Evolutionary conservation across 2,113 vertebrate species (phyloP), one percentile per base, ranked within the genome.

Genomic region (Capreolus pygargus): DNA sequence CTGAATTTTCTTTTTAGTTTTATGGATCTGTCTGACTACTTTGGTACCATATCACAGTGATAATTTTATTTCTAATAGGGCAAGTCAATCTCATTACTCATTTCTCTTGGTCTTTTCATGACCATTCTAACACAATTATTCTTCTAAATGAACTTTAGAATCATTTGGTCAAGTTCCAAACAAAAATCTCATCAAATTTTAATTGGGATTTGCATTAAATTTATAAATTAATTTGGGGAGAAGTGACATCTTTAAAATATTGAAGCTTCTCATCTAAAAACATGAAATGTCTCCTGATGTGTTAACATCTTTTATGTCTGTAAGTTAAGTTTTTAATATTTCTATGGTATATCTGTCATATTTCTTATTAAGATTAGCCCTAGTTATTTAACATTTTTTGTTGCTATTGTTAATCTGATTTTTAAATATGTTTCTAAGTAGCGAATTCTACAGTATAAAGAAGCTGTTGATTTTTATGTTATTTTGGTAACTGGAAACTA

Each of bases 181-280:
- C 86, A 98, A 97, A 98, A 98, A 98, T 98, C 98, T 98, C 98
- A 98, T 98, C 97, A 97, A 98, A 98, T 93, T 98, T 98, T 98
- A 98, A 98, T 98, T 98, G 97, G 89, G 78, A 97, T 97, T 97
- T 97, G 86, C 95, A 93, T 98, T 98, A 97, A 97, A 97, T 94
- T 43, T 97, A 96, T 96, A 97, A 97, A 96, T 98, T 98, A 98
- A 98, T 97, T 97, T 97, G 86, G 57, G n/a, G 25, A 86, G 43
- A 97, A 98, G 93, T 97, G 97, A 90, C 97, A 97, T 92, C 17
- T 97, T 95, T 97, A 96, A 97, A 95, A 97, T 95, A 98, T 97
- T 86, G 91, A 96, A 58, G 28, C 85, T 79, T 96, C 67, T 97
- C 94, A 97, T 94, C 50, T 54, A 92, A 70, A 84, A 95, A 78